Evolutionary conservation across 2,888 invertebrate genomes (phyloP).

Genomic region (Caenorhabditis sinica): DNA sequence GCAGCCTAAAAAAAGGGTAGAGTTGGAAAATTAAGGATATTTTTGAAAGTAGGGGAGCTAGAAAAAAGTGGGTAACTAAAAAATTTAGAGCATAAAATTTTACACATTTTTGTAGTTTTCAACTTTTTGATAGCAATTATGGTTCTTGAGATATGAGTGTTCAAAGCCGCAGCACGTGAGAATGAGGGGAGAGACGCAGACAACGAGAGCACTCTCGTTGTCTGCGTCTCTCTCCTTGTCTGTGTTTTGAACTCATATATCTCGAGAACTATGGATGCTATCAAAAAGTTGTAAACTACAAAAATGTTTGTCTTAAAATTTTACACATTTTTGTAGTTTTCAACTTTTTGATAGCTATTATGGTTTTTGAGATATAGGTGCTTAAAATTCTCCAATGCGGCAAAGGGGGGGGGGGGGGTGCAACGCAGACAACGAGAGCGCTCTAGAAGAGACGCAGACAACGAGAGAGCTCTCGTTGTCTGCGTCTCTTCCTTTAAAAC

Average conservation of each 20-base stretch:
- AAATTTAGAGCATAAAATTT: neutral
- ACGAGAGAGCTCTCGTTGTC: no score
- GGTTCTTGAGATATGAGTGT: neutral
- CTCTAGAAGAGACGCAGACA: neutral
- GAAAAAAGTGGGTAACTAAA: neutral
- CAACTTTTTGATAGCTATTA: no score
- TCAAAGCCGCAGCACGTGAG: neutral
- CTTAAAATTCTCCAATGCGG: no score
- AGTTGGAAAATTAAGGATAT: neutral
- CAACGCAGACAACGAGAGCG: neutral
- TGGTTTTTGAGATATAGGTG: no score
- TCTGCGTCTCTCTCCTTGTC: neutral
- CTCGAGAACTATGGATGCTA: no score
- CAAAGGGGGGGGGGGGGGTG: no score
- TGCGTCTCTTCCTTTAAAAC: no score
- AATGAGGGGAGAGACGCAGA: neutral
- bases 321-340: no score
- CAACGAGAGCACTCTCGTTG: neutral
- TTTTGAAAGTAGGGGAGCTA: neutral
- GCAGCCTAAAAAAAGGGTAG: constrained; percentile 42
- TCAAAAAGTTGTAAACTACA: no score
- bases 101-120: neutral
- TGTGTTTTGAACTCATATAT: no score
- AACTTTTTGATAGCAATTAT: neutral
- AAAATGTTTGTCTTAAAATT: no score